Conservation (phyloP, 2,888 invertebrate genomes). For the Tillus elongatus region DNA sequence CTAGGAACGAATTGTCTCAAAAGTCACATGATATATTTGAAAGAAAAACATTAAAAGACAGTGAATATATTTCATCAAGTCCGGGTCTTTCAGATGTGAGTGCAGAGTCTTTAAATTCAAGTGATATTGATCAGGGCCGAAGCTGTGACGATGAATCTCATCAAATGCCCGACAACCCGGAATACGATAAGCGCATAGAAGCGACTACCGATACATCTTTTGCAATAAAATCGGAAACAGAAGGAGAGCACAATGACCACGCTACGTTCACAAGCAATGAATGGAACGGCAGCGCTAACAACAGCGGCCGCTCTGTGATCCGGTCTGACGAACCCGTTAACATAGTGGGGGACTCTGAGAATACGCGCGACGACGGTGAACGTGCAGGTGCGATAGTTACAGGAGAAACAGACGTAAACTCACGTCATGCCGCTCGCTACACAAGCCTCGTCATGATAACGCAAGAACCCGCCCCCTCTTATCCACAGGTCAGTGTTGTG, state of each 20-base stretch:
- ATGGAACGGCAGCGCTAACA: slow-evolving; percentile 31
- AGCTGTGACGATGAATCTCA: slow-evolving; percentile 13
- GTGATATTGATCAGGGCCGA: slow-evolving; percentile 28
- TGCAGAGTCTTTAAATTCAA: slow-evolving; percentile 36
- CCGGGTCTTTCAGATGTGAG: slow-evolving; percentile 36
- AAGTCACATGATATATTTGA: too few relatives aligned
- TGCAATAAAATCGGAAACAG: slow-evolving; percentile 6
- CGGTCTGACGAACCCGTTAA: slow-evolving; percentile 36
- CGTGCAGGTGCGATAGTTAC: slow-evolving; percentile 41
- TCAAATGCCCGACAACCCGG: slow-evolving; percentile 8
- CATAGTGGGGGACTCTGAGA: slow-evolving; percentile 32
- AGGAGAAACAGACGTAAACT: slow-evolving; percentile 27
- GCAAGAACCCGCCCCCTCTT: slow-evolving; percentile 47
- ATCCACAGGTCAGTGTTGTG: slow-evolving; percentile 57
- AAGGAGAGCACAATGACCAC: slow-evolving; percentile 12
- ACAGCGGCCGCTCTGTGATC: slow-evolving; percentile 30
- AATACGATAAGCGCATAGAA: slow-evolving; percentile 17
- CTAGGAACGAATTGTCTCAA: too few relatives aligned
- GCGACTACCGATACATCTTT: slow-evolving; percentile 9
- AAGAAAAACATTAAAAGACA: slow-evolving; percentile 10
- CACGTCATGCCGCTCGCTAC: slow-evolving; percentile 55
- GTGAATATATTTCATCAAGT: slow-evolving; percentile 30
- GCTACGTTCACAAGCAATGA: slow-evolving; percentile 21
- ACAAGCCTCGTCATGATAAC: slow-evolving; percentile 87
- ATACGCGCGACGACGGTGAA: slow-evolving; percentile 37